Evolutionary conservation across 2,113 vertebrate genomes (phyloP), one percentile per base, ranked within the genome.

Genomic region (Lepisosteus osseus): DNA sequence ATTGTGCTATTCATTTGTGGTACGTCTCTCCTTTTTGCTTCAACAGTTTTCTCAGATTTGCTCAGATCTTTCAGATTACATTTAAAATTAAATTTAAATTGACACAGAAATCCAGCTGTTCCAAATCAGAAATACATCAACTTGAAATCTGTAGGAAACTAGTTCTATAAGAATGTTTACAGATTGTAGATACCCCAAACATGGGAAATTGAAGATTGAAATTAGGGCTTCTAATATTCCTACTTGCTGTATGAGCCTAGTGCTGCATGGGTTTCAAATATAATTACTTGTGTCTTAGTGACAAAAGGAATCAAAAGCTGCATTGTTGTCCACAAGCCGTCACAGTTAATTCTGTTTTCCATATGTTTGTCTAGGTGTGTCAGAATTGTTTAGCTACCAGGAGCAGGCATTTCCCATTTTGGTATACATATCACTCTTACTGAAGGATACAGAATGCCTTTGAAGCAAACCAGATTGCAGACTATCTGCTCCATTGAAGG

Each of bases 141-240:
- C 7, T 7, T 17, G 43, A 62, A 41, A 11, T 64, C 12, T 64
- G 15, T 14, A 61, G 42, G 59, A 14, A 8, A 15, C 44, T 7
- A 70, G 12, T 69, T 59, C 29, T n/a, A 61, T 61, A 70, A 70
- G n/a, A 56, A 8, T 13, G 47, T 41, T n/a, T 69, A 41, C 41
- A 70, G 13, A 61, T 70, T 47, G 2, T 41, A 14, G 47, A 44
- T 51, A 4, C 15, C 43, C 57, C 44, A 70, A n/a, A 51, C 17
- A 47, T 4, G 43, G 42, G 5, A 17, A 15, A 11, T 42, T 12
- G 7, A n/a, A 61, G 7, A 61, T 43, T 51, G 47, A 51, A 51
- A 51, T 51, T 51, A 14, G 11, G 64, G 41, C 45, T 66, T 64
- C 64, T 72, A 72, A 72, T 72, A 72, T 72, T 65, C 70, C 61